These are phyloP conservation scores for Hipposideros armiger DNA, from an alignment of 2,113 vertebrate species.

Conservation along the genomic window DNA sequence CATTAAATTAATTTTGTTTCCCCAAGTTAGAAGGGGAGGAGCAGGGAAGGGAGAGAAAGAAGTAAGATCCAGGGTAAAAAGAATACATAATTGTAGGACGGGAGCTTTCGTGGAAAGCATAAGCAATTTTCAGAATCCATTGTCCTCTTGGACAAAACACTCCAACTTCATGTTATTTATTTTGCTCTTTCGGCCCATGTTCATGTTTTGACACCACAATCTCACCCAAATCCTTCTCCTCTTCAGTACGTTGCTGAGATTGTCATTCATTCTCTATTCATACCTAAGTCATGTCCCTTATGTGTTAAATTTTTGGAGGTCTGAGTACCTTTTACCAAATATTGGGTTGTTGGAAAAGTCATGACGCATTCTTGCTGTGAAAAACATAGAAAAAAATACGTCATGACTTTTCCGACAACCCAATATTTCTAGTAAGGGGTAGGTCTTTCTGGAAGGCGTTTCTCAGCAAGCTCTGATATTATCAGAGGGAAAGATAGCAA, in stretches of 20 bases:
- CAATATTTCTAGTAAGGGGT: background rate
- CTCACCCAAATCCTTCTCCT: background rate
- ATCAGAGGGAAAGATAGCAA: background rate
- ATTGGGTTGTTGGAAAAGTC: too few relatives aligned
- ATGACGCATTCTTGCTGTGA: too few relatives aligned
- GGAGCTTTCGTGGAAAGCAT: background rate
- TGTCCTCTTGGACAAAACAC: background rate
- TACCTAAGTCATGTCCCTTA: background rate
- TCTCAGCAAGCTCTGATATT: background rate
- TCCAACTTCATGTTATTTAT: background rate
- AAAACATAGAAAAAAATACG: too few relatives aligned
- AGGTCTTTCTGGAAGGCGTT: background rate
- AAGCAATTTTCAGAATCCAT: background rate
- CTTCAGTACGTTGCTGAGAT: background rate
- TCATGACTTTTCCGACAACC: too few relatives aligned
- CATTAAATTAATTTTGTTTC: background rate
- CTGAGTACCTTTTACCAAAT: background rate
- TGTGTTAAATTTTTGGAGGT: background rate
- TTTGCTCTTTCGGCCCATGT: too few relatives aligned
- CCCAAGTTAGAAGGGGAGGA: background rate
- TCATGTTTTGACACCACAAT: too few relatives aligned
- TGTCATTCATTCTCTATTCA: background rate
- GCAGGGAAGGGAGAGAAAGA: background rate
- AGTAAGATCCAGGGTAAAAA: background rate
- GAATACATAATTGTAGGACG: fast-evolving